A percentile compares a stretch with the other conserved stretches of the same genome.
phyloP scores from a whole-genome alignment of 1,140 invertebrate genomes.

The Dreissena rostriformis region DNA sequence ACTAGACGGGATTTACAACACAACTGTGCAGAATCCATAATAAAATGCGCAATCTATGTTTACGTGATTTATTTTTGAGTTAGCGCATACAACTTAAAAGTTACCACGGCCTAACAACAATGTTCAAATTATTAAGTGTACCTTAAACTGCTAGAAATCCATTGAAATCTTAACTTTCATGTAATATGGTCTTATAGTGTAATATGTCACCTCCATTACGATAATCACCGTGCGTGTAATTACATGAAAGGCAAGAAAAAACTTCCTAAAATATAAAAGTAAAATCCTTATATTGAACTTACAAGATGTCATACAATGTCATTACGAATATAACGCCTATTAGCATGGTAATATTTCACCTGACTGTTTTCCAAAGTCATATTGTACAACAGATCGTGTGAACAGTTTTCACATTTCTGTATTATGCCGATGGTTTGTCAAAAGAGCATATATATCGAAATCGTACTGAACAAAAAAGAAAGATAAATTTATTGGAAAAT shows the following conservation, averaged over 20 bases:
- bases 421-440: conserved; percentile 21
- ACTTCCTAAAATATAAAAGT: background rate
- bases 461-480: conserved; percentile 1
- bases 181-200: too few species aligned
- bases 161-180: too few species aligned
- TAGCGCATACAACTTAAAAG: too few species aligned
- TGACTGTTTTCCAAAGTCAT: conserved; percentile 1
- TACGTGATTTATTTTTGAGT: too few species aligned
- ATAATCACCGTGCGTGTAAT: too few species aligned
- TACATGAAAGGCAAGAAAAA: background rate
- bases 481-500: conserved; percentile 35
- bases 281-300: background rate
- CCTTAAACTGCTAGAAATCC: too few species aligned
- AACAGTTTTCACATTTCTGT: conserved; percentile 38
- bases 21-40: too few species aligned
- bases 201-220: too few species aligned
- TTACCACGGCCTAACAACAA: too few species aligned
- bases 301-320: background rate
- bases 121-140: too few species aligned
- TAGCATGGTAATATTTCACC: background rate
- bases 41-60: too few species aligned
- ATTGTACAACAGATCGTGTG: background rate
- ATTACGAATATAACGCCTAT: background rate
- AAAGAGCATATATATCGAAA: conserved; percentile 12
- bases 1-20: too few species aligned